Evolutionary conservation across 2,888 invertebrate species (phyloP).

Genomic region (Sarcophaga carnaria): DNA sequence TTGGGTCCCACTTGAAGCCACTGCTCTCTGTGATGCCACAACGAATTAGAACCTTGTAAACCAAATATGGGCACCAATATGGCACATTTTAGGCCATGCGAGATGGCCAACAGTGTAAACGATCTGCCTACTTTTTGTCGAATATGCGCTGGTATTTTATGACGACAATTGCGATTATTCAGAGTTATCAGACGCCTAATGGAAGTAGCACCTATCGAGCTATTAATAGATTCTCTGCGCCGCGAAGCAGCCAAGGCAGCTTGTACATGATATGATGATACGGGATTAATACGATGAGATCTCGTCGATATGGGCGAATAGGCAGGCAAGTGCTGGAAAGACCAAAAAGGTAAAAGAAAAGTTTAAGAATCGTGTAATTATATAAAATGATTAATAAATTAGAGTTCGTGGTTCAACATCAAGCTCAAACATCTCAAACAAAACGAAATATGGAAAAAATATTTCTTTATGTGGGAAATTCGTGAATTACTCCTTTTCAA

Average conservation of each 20-base stretch:
- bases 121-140: conserved; percentile 79
- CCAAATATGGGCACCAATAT: conserved; percentile 79
- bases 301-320: conserved; percentile 85
- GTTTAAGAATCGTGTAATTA: too few species aligned
- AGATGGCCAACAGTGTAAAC: conserved; percentile 78
- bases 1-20: conserved; percentile 81
- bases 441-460: too few species aligned
- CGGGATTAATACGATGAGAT: conserved; percentile 82
- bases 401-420: too few species aligned
- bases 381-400: too few species aligned
- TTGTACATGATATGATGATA: conserved; percentile 81
- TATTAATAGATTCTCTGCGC: conserved; percentile 87
- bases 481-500: too few species aligned
- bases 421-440: too few species aligned
- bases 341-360: not conserved
- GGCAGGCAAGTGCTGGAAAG: conserved; percentile 82
- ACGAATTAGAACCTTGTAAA: conserved; percentile 81
- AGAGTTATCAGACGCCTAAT: conserved; percentile 88
- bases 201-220: conserved; percentile 89
- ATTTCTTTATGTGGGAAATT: too few species aligned
- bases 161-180: conserved; percentile 82
- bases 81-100: conserved; percentile 78
- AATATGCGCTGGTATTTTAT: conserved; percentile 80
- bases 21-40: conserved; percentile 81
- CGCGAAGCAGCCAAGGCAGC: conserved; percentile 81